A percentile compares a stretch with the other conserved stretches of the same genome.
Conservation (phyloP, 2,113 vertebrate genomes). For the Trogon melanurus region DNA sequence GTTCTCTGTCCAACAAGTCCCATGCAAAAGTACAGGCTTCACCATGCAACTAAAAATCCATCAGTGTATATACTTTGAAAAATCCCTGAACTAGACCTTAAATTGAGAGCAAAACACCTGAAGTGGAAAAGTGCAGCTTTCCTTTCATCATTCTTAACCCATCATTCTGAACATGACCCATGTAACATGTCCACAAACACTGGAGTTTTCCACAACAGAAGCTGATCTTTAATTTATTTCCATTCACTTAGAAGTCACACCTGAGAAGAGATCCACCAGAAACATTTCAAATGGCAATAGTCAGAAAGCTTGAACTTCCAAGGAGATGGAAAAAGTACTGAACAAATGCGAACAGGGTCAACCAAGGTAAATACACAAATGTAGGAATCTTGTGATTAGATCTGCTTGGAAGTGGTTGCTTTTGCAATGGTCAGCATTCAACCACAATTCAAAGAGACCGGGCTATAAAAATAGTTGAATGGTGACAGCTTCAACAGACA, state of each 20-base stretch:
- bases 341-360: not conserved
- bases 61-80: not conserved
- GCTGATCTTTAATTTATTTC: not conserved
- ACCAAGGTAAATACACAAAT: not conserved
- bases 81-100: not conserved
- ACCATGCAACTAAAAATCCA: not conserved
- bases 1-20: not conserved
- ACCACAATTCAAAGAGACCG: not conserved
- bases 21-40: not conserved
- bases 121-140: not conserved
- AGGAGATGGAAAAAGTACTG: not conserved
- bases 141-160: not conserved
- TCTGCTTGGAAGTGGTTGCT: not conserved
- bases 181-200: not conserved
- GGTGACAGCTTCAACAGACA: not conserved
- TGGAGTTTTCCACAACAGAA: not conserved
- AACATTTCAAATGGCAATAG: not conserved
- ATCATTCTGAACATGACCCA: not conserved
- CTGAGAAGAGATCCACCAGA: not conserved
- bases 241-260: not conserved
- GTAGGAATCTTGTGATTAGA: not conserved
- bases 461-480: not conserved
- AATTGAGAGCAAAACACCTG: not conserved
- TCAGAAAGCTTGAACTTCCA: not conserved
- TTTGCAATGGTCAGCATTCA: not conserved